Conservation (phyloP, 2,797 vertebrate species). For the Onychomys torridus region DNA sequence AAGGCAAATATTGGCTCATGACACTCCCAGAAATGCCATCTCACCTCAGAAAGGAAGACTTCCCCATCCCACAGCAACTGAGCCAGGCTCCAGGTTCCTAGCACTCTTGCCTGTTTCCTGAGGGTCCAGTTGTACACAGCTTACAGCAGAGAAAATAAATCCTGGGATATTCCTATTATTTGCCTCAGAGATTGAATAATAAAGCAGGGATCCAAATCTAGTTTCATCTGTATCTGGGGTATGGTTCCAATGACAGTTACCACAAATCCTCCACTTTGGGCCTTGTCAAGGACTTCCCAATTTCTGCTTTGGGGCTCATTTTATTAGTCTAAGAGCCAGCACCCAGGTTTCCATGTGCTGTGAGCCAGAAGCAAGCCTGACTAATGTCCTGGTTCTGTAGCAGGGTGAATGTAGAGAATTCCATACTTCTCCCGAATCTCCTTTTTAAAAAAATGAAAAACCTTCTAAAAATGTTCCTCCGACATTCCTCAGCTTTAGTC, state of each 20-base stretch:
- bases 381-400: neutral
- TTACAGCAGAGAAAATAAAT: neutral
- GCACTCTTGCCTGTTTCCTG: neutral
- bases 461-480: neutral
- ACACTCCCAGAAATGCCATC: neutral
- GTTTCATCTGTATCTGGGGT: neutral
- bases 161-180: neutral
- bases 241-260: neutral
- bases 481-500: neutral
- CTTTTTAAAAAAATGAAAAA: neutral
- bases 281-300: neutral
- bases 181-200: neutral
- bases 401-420: neutral
- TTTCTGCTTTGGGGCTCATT: neutral
- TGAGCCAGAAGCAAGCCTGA: neutral
- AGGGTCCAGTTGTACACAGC: neutral
- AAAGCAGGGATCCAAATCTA: neutral
- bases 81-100: neutral
- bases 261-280: neutral
- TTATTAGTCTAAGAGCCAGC: neutral
- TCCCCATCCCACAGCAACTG: neutral
- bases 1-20: constrained; percentile 49
- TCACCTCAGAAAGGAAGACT: constrained; percentile 10
- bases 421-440: neutral
- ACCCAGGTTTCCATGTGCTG: neutral